phyloP scores from a whole-genome alignment of 2,888 invertebrate genomes.

The Clepsis dumicolana region DNA sequence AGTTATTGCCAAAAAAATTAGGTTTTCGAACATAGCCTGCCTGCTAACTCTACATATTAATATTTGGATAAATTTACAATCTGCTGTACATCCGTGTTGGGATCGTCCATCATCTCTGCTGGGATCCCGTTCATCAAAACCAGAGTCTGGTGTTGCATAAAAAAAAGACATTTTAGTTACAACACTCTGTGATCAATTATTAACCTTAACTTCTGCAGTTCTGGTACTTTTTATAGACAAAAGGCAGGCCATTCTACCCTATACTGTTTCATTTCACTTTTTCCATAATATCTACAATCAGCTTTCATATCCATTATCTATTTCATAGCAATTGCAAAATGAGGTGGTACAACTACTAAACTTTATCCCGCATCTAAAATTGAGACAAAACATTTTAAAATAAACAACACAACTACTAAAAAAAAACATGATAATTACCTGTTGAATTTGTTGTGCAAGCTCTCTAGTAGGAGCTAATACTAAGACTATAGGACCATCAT shows the following conservation, averaged over 20 bases:
- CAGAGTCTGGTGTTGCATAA: constrained; percentile 78
- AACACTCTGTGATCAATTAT: constrained; percentile 14
- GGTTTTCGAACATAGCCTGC: constrained; percentile 86
- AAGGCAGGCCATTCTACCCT: constrained; percentile 49
- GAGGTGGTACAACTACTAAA: background rate
- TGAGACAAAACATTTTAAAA: background rate
- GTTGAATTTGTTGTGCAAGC: constrained; percentile 96
- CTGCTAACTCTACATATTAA: constrained; percentile 74
- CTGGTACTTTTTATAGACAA: constrained; percentile 1
- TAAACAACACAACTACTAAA: background rate
- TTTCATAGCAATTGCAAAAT: background rate
- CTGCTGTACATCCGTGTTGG: constrained; percentile 65
- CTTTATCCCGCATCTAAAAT: background rate
- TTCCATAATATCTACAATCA: background rate
- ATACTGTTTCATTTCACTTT: constrained; percentile 2
- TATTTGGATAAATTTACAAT: constrained; percentile 74
- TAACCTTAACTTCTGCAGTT: constrained; percentile 1
- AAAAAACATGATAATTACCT: constrained; percentile 76
- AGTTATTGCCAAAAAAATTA: constrained; percentile 52
- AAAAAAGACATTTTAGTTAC: constrained; percentile 65
- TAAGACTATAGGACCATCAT: constrained; percentile 97
- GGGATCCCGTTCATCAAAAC: constrained; percentile 81
- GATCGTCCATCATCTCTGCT: constrained; percentile 74
- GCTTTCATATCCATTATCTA: background rate
- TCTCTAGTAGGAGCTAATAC: constrained; percentile 96